These are phyloP conservation scores for Eulithis prunata DNA, from an alignment of 2,888 invertebrate genomes.

Conservation along the genomic window DNA sequence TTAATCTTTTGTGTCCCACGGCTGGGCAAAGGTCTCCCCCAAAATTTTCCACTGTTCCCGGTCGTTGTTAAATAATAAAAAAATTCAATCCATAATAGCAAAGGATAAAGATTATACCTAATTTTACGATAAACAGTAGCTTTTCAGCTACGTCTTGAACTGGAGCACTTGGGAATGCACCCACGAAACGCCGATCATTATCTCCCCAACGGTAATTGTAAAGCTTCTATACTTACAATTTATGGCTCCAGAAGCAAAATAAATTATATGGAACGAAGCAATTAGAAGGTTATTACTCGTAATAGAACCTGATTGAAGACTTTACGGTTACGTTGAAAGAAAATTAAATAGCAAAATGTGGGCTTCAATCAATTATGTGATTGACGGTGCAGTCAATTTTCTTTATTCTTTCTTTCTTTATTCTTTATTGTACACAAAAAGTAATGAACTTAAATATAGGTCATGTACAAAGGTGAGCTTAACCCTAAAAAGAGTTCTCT, in stretches of 20 bases:
- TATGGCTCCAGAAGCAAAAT: conserved; percentile 52
- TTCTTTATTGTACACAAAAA: no score
- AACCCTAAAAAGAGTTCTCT: no score
- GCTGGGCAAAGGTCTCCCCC: no score
- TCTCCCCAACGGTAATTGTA: conserved; percentile 51
- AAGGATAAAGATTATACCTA: no score
- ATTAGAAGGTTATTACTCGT: conserved; percentile 54
- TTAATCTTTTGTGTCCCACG: no score
- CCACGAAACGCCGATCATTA: conserved; percentile 47
- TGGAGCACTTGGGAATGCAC: conserved; percentile 4
- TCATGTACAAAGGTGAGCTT: no score
- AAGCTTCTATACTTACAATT: conserved; percentile 52
- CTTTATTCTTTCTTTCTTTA: no score
- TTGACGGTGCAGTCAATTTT: conserved; percentile 16
- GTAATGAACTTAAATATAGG: no score
- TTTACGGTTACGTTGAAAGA: conserved; percentile 35
- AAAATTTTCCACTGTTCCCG: no score
- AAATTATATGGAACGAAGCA: conserved; percentile 48
- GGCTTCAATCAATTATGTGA: conserved; percentile 25
- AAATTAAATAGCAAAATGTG: conserved; percentile 32
- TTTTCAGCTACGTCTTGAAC: not conserved
- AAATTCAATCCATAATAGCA: no score
- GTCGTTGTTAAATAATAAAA: no score
- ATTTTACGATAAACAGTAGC: not conserved
- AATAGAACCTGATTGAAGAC: conserved; percentile 48